phyloP scores from a whole-genome alignment of 1,140 invertebrate species.

The Hermetia illucens region DNA sequence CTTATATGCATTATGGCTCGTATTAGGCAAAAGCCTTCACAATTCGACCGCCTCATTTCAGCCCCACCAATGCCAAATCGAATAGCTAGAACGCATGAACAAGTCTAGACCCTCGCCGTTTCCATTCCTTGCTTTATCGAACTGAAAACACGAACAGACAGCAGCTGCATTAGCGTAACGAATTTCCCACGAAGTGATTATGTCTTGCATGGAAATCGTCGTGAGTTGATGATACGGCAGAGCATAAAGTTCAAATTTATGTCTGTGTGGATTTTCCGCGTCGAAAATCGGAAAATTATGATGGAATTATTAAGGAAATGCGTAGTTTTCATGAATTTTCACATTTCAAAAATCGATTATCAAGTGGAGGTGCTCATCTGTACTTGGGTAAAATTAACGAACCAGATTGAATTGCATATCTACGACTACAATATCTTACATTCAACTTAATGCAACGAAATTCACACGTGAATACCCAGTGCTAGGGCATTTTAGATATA shows the following conservation, averaged over 20 bases:
- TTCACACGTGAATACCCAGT: too few species aligned
- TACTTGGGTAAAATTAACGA: constrained; percentile 1
- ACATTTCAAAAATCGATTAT: constrained; percentile 13
- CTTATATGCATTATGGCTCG: too few species aligned
- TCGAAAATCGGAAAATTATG: constrained; percentile 15
- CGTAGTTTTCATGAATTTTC: constrained; percentile 11
- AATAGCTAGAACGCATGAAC: constrained; percentile 27
- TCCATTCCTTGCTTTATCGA: constrained; percentile 3
- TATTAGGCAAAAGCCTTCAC: too few species aligned
- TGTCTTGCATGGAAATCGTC: constrained; percentile 14
- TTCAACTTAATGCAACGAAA: too few species aligned
- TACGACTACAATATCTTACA: too few species aligned
- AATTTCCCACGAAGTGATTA: constrained; percentile 30
- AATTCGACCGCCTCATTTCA: neutral
- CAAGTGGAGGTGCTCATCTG: constrained; percentile 9
- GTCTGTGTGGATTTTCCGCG: constrained; percentile 7
- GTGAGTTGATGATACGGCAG: constrained; percentile 3
- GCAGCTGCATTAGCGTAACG: constrained; percentile 24
- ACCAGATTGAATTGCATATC: too few species aligned
- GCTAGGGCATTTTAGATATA: too few species aligned
- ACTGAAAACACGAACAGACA: neutral
- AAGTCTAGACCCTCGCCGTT: constrained; percentile 17
- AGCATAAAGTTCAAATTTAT: constrained; percentile 5
- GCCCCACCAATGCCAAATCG: constrained; percentile 13
- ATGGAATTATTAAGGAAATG: constrained; percentile 16